Conservation (phyloP, 2,797 vertebrate species). For the Enteromius anoplus region DNA sequence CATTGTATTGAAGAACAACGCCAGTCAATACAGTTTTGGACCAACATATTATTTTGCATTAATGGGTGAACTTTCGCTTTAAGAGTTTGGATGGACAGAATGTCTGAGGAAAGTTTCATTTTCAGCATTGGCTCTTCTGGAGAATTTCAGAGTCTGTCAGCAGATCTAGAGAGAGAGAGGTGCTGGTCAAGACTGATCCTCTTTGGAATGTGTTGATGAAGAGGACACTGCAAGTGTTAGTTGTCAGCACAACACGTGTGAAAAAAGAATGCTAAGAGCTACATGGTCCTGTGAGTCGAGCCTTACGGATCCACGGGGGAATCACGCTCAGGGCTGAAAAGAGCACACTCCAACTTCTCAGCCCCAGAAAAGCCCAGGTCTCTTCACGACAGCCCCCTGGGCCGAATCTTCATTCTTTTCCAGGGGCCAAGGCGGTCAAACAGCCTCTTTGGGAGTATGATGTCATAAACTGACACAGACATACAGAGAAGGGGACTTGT, state of each 20-base stretch:
- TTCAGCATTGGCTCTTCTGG: slow-evolving; percentile 64
- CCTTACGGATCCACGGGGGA: slow-evolving; percentile 58
- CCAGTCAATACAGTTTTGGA: not conserved
- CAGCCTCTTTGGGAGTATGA: slow-evolving; percentile 66
- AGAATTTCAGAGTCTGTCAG: slow-evolving; percentile 78
- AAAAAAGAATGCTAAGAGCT: slow-evolving; percentile 76
- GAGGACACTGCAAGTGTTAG: slow-evolving; percentile 76
- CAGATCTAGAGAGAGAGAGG: slow-evolving; percentile 54
- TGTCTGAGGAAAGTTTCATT: slow-evolving; percentile 26
- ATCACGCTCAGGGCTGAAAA: slow-evolving; percentile 79
- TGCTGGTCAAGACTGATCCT: slow-evolving; percentile 66
- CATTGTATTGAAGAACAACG: not conserved
- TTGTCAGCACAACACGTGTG: slow-evolving; percentile 75
- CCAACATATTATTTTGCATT: not conserved
- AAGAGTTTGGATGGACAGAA: slow-evolving; percentile 23
- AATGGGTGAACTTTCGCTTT: not conserved
- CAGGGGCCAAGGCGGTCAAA: slow-evolving; percentile 70
- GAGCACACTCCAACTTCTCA: slow-evolving; percentile 85
- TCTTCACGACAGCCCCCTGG: slow-evolving; percentile 75
- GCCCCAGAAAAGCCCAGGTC: slow-evolving; percentile 66
- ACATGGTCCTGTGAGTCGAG: slow-evolving; percentile 56
- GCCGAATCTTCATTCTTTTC: slow-evolving; percentile 73
- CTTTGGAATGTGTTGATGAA: slow-evolving; percentile 81
- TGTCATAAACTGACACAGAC: slow-evolving; percentile 14
- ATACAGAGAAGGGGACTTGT: slow-evolving; percentile 2